Percentiles rank a stretch among this genome's conserved stretches.
These are phyloP conservation scores for Aspidapion aeneum DNA, from an alignment of 2,888 invertebrate genomes.

Conservation along the genomic window DNA sequence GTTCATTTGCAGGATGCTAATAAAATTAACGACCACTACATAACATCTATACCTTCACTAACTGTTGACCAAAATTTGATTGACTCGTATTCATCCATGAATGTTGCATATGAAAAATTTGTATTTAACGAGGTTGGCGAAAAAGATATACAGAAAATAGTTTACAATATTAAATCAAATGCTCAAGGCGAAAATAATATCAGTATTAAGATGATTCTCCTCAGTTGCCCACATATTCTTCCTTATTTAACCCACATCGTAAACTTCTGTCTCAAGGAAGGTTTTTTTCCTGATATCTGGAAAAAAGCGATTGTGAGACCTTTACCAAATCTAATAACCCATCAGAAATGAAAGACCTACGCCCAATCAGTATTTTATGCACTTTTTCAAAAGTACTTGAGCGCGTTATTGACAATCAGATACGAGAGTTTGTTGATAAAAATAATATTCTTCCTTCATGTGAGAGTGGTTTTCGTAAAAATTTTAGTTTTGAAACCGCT, in stretches of 20 bases:
- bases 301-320: not conserved
- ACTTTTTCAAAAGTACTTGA: not conserved
- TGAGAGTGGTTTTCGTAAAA: too few species aligned
- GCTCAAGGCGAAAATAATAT: not conserved
- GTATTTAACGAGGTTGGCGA: not conserved
- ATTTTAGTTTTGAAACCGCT: too few species aligned
- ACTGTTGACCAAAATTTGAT: not conserved
- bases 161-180: not conserved
- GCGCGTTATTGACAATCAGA: not conserved
- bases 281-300: not conserved
- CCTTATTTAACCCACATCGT: too few species aligned
- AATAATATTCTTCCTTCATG: too few species aligned
- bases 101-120: not conserved
- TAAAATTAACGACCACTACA: not conserved
- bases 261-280: too few species aligned
- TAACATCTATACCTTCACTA: not conserved
- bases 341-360: not conserved
- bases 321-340: not conserved
- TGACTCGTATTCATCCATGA: not conserved
- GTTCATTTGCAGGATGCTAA: not conserved
- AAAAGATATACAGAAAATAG: not conserved
- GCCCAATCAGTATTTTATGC: not conserved
- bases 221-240: not conserved
- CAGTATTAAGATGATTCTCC: not conserved
- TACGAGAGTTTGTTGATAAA: too few species aligned